These are phyloP conservation scores for rabbit (Oryctolagus cuniculus) DNA, from an alignment of 2,113 vertebrate genomes.

Conservation along the genomic window mOryCun1.1 NC_091438.1:38355001-38355500, in stretches of 20 bases:
- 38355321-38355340: background rate
- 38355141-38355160: background rate
- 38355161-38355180: background rate
- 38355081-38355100: background rate
- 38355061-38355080: background rate
- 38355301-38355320: background rate
- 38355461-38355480: no score
- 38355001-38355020: background rate
- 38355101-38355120: background rate
- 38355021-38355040: background rate
- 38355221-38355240: background rate
- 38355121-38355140: background rate
- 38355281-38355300: background rate
- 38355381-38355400: constrained; percentile 28
- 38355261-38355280: background rate
- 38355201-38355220: background rate
- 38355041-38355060: background rate
- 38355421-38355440: background rate
- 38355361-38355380: background rate
- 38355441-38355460: no score
- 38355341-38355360: background rate
- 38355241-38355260: background rate
- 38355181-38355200: background rate
- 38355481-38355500: no score
- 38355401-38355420: background rate